Conservation (phyloP, 64 coral and sea anemone species). For the Montipora cactus region DNA sequence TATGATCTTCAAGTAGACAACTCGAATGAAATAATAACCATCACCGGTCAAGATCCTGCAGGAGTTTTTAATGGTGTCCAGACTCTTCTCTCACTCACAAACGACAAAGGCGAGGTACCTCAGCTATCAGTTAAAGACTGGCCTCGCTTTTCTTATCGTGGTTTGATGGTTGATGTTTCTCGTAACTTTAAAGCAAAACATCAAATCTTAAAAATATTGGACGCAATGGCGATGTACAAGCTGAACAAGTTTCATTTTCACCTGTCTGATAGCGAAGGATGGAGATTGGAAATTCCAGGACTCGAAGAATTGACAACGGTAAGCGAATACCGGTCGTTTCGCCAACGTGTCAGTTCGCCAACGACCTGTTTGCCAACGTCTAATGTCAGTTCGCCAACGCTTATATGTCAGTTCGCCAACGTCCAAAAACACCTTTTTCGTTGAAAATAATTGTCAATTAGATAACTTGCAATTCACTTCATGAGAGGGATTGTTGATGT, state of each 20-base stretch:
- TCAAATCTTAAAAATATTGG: conserved; percentile 20
- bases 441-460: no score
- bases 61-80: conserved; percentile 62
- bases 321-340: not conserved
- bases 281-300: conserved; percentile 56
- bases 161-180: conserved; percentile 42
- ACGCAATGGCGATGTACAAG: conserved; percentile 53
- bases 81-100: conserved; percentile 34
- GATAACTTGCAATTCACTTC: no score
- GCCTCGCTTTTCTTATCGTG: conserved; percentile 41
- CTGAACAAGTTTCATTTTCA: conserved; percentile 62
- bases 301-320: conserved; percentile 36
- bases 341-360: no score
- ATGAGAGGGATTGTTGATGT: no score
- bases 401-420: no score
- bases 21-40: conserved; percentile 22
- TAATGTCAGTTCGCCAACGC: no score
- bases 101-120: conserved; percentile 20
- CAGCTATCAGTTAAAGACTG: not conserved
- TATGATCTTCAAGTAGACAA: conserved; percentile 50
- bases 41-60: conserved; percentile 25
- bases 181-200: conserved; percentile 39
- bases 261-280: conserved; percentile 34
- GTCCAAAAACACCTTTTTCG: no score
- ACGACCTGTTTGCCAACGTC: no score